Base-by-base conservation (phyloP, 2,797 vertebrate species). In the Sparus aurata region DNA sequence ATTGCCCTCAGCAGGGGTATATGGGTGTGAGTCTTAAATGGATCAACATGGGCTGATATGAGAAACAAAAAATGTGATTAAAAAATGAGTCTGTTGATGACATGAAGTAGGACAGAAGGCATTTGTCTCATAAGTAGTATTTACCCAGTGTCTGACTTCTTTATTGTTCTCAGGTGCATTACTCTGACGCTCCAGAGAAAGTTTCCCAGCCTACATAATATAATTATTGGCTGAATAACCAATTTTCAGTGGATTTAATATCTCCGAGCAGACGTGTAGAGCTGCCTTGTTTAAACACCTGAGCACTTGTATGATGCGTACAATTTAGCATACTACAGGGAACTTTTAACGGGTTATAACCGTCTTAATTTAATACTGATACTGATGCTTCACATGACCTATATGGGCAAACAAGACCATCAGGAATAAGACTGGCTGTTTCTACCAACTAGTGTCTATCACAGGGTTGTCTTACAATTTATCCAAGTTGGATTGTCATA, bases 1-100 rank as follows among this genome's bases (percentile, higher is more conserved):
- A 53, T 72, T 55, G 43, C 55, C n/a, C 16, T 25, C 12, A n/a
- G 68, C 60, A 50, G 49, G 64, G 66, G 34, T 38, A 69, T 74
- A 41, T 55, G 50, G 69, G 77, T 66, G 77, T 66, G 73, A 81
- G 71, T 71, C 50, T 76, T 77, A 73, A 79, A 72, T 34, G 53
- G 59, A 79, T 86, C 27, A 85, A 1, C 63, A 25, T 64, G 43
- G 18, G 57, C 27, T 69, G 45, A 41, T 76, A 60, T 58, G 57
- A 83, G 57, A 38, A 43, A 34, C 5, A 50, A 4, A 59, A 52
- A 66, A 46, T 62, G 10, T 59, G 47, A 69, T 82, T 59, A 45
- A 47, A 38, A 71, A 73, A 16, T 63, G 18, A 52, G 60, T 12
- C 25, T 41, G 49, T 49, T 53, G 38, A 73, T 75, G 64, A 52